phyloP scores from a whole-genome alignment of 1,140 invertebrate genomes.

The Hesperophylax magnus region DNA sequence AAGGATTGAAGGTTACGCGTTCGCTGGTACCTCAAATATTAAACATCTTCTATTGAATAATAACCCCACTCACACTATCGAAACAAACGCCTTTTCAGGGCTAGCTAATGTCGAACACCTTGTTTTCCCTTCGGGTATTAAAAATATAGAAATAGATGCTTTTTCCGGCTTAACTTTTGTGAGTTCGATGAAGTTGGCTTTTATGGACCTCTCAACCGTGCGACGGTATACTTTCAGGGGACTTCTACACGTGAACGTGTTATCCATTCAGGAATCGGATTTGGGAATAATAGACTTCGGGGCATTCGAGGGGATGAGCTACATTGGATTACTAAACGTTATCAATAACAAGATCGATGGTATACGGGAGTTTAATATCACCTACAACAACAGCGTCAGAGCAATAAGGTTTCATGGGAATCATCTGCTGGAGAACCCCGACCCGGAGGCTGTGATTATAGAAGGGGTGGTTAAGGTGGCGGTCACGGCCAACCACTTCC shows the following conservation, averaged over 20 bases:
- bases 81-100: constrained; percentile 85
- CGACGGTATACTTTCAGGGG: constrained; percentile 82
- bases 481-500: constrained; percentile 84
- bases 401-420: constrained; percentile 83
- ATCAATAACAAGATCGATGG: constrained; percentile 88
- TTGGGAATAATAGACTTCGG: constrained; percentile 80
- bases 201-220: constrained; percentile 84
- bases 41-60: constrained; percentile 80
- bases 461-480: constrained; percentile 77
- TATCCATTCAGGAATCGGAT: constrained; percentile 86
- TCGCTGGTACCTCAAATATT: constrained; percentile 87
- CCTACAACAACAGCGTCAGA: constrained; percentile 78
- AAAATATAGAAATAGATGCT: constrained; percentile 81
- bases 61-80: constrained; percentile 82
- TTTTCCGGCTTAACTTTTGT: constrained; percentile 84
- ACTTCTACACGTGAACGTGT: constrained; percentile 78
- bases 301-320: constrained; percentile 80
- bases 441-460: constrained; percentile 76
- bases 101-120: constrained; percentile 84
- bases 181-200: constrained; percentile 83
- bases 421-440: constrained; percentile 83
- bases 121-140: constrained; percentile 84
- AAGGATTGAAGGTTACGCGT: constrained; percentile 83
- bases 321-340: constrained; percentile 80
- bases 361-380: constrained; percentile 80